These are phyloP conservation scores for Bufotes viridis DNA, from an alignment of 2,797 vertebrate species.

Conservation along the genomic window DNA sequence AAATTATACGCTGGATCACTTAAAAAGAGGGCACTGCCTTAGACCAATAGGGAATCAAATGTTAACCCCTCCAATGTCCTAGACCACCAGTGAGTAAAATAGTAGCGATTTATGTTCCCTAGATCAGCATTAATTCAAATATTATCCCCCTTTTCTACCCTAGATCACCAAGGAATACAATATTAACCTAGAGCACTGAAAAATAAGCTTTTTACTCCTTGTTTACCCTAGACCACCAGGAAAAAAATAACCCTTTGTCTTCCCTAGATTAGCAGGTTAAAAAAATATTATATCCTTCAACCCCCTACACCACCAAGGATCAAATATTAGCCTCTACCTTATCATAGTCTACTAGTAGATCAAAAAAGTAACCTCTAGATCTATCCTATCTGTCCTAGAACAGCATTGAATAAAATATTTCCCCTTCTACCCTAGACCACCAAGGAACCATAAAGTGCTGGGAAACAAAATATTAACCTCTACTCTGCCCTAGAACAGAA, in stretches of 20 bases:
- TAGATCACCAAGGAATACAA: background rate
- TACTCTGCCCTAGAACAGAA: too few relatives aligned
- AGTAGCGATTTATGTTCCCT: background rate
- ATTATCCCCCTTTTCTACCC: background rate
- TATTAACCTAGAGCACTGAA: too few relatives aligned
- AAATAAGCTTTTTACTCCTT: too few relatives aligned
- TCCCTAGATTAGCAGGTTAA: too few relatives aligned
- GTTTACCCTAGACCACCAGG: background rate
- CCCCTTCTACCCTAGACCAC: background rate
- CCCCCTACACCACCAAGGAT: background rate
- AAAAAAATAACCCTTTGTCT: too few relatives aligned
- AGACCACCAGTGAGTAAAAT: background rate
- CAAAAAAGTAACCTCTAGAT: background rate
- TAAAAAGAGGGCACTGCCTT: background rate
- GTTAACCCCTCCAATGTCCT: background rate
- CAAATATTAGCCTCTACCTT: background rate
- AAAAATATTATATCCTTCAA: too few relatives aligned
- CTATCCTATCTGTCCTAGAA: background rate
- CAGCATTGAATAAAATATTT: background rate
- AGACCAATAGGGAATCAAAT: background rate
- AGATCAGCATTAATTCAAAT: too few relatives aligned
- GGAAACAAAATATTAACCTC: too few relatives aligned
- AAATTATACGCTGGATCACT: too few relatives aligned
- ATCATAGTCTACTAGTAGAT: background rate
- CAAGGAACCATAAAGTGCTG: background rate